phyloP scores from a whole-genome alignment of 2,113 vertebrate genomes.

The Gymnogyps californianus region DNA sequence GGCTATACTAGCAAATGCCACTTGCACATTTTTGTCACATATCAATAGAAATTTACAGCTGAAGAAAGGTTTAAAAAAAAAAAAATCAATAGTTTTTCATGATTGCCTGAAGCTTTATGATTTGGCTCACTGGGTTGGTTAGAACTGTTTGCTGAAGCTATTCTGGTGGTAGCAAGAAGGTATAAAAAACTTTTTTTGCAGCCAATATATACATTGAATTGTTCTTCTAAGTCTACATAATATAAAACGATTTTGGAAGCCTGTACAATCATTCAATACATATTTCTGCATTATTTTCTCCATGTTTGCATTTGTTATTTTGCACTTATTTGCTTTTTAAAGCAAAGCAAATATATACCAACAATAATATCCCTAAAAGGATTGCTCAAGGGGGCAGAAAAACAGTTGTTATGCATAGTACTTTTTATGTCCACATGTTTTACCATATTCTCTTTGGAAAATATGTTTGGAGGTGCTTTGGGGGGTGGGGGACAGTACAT shows the following conservation, averaged over 20 bases:
- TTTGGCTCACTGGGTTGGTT: constrained; percentile 61
- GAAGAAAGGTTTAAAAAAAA: constrained; percentile 14
- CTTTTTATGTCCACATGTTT: not conserved
- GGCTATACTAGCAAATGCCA: not conserved
- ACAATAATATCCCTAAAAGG: not conserved
- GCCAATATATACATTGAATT: not conserved
- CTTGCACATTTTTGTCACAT: constrained; percentile 56
- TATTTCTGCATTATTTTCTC: not conserved
- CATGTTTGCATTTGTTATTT: not conserved
- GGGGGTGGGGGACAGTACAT: not conserved
- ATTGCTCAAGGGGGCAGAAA: not conserved
- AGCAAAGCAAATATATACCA: not conserved
- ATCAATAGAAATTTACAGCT: constrained; percentile 64
- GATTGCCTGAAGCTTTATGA: constrained; percentile 63
- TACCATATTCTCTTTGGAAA: not conserved
- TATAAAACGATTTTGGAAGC: not conserved
- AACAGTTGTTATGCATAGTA: not conserved
- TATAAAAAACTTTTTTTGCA: not conserved
- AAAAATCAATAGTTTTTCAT: constrained; percentile 57
- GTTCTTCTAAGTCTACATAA: not conserved
- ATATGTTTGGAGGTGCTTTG: not conserved
- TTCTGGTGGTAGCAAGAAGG: constrained; percentile 28
- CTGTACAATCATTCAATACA: not conserved
- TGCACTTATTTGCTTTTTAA: not conserved
- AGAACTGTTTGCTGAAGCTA: constrained; percentile 44